phyloP scores from a whole-genome alignment of 2,888 invertebrate genomes.

The Eupithecia subumbrata region DNA sequence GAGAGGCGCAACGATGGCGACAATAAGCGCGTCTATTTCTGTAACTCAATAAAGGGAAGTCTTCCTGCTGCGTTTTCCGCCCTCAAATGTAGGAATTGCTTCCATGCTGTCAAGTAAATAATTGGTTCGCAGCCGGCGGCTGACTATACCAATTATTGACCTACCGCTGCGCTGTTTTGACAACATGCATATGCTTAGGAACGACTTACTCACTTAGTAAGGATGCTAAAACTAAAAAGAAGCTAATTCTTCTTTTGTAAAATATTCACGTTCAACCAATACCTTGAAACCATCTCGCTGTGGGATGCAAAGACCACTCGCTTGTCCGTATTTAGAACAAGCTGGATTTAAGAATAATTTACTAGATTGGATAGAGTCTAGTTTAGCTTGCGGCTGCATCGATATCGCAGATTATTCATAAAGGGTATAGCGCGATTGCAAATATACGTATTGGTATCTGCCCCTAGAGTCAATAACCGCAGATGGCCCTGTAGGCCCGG shows the following conservation, averaged over 20 bases:
- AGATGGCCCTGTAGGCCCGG: conserved; percentile 43
- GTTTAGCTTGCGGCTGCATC: conserved; percentile 31
- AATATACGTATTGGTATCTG: conserved; percentile 44
- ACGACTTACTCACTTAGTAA: conserved; percentile 42
- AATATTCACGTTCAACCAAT: background rate
- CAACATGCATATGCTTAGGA: conserved; percentile 65
- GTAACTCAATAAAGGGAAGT: conserved; percentile 75
- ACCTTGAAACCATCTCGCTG: conserved; percentile 8
- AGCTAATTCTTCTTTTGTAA: background rate
- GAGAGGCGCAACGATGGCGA: conserved; percentile 48
- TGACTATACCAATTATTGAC: conserved; percentile 82
- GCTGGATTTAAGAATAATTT: conserved; percentile 30
- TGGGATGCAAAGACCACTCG: conserved; percentile 16
- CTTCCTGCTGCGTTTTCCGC: conserved; percentile 81
- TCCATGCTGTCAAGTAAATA: conserved; percentile 82
- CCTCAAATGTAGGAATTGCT: conserved; percentile 83
- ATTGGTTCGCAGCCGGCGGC: conserved; percentile 80
- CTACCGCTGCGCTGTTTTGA: conserved; percentile 81
- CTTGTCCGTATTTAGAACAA: conserved; percentile 28
- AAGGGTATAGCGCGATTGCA: conserved; percentile 43
- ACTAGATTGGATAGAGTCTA: conserved; percentile 31
- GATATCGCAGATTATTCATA: conserved; percentile 44
- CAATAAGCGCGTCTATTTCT: conserved; percentile 64
- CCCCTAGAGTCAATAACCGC: conserved; percentile 54
- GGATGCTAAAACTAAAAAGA: conserved; percentile 1